These are phyloP conservation scores for Heliothis peltigera DNA, from an alignment of 2,888 invertebrate genomes.

Conservation along the genomic window DNA sequence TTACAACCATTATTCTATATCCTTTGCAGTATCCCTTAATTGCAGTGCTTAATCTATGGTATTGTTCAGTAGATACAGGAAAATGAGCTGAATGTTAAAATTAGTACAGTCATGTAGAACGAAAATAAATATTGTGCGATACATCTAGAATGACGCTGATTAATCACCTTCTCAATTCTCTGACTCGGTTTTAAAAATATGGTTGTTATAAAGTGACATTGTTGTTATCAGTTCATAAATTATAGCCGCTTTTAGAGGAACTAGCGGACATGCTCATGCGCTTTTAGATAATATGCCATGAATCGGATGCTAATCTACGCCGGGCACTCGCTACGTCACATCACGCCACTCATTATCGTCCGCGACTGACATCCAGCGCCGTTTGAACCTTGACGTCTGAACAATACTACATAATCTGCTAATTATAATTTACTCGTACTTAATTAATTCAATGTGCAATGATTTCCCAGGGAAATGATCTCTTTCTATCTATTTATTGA, in stretches of 20 bases:
- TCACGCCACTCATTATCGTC: slow-evolving; percentile 86
- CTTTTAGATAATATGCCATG: slow-evolving; percentile 45
- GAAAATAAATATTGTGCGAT: not conserved
- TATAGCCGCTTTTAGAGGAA: slow-evolving; percentile 26
- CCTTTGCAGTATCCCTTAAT: slow-evolving; percentile 1
- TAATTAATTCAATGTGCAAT: slow-evolving; percentile 2
- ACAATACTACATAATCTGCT: slow-evolving; percentile 59
- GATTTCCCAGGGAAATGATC: not conserved
- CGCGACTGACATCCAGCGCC: slow-evolving; percentile 58
- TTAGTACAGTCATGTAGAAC: too few species aligned
- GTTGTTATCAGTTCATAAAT: slow-evolving; percentile 32
- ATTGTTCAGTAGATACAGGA: not conserved
- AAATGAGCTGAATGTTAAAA: too few species aligned
- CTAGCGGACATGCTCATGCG: slow-evolving; percentile 18
- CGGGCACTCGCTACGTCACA: slow-evolving; percentile 70
- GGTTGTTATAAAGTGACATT: slow-evolving; percentile 9
- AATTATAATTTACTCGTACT: slow-evolving; percentile 1
- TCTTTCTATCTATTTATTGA: slow-evolving; percentile 1
- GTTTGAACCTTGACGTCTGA: slow-evolving; percentile 80
- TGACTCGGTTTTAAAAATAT: not conserved
- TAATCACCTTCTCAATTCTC: not conserved
- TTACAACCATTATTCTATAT: slow-evolving; percentile 10
- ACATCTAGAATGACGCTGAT: not conserved
- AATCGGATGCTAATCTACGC: slow-evolving; percentile 42
- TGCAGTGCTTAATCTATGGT: not conserved